Base-by-base conservation (phyloP, 1,140 invertebrate species). In the Delia radicum region DNA sequence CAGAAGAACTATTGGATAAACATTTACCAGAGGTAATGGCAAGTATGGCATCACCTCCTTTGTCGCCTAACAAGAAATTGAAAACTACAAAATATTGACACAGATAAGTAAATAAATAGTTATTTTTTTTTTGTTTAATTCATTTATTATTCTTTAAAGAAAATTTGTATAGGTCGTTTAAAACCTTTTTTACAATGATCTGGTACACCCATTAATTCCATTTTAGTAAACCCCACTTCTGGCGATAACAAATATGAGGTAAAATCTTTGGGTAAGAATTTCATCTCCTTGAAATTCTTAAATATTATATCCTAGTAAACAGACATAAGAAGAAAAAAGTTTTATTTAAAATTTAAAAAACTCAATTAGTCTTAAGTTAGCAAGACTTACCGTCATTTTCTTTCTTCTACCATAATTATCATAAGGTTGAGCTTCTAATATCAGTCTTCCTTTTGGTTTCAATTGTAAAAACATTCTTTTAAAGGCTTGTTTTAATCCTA, bases 381-480 rank as follows among this genome's bases (percentile, higher is more conserved):
- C 48, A 13, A 6, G 26, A 78, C 27, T 42, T 18, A 85, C 84
- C 28, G 95, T 96, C 10, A 98, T 86, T 82, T 93, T 95, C 82
- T 95, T 95, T 81, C 95, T 95, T 77, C 91, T 91, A 74, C 91
- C 92, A 87, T 99, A 99, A 75, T 95, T 96, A 13, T 91, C 88
- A 93, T 95, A 99, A 24, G 92, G 90, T 86, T 99, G 98, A 0
- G 97, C 92, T 86, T 99, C 98, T 0, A 99, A 86, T 65, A 99
- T 91, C 0, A 99, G 89, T 77, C 92, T 92, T 3, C 98, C 98
- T 1, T 96, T 96, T 0, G 95, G 94, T 42, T 92, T 89, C 6
- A 99, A 88, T 81, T 99, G 96, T 1, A 91, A 89, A 84, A 92
- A 97, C 89, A 98, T 96, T 21, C 97, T 89, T 75, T 93, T 91